A percentile compares a stretch with the other conserved stretches of the same genome.
Conservation (phyloP, 2,113 vertebrate genomes). For the Pachyramphus minor region DNA sequence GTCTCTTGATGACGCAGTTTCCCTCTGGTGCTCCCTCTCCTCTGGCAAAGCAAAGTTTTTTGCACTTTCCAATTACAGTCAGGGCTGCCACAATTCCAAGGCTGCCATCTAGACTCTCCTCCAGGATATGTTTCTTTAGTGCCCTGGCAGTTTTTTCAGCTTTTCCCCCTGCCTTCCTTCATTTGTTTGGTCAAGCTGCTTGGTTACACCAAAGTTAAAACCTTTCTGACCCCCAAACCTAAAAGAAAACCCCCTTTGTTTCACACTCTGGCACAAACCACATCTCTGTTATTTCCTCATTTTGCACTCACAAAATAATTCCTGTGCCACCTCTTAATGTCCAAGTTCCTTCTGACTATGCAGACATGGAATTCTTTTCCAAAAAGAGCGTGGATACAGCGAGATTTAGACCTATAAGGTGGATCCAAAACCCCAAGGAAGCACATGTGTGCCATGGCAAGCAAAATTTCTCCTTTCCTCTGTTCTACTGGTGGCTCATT, state of each 20-base stretch:
- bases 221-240: accelerated
- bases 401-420: not conserved
- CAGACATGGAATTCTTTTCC: accelerated
- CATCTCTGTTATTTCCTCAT: not conserved
- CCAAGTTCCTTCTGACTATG: not conserved
- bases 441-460: not conserved
- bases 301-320: not conserved
- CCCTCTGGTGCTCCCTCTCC: not conserved
- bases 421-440: not conserved
- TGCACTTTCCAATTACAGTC: not conserved
- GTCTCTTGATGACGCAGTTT: not conserved
- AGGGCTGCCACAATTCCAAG: not conserved
- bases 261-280: not conserved
- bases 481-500: not conserved
- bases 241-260: not conserved
- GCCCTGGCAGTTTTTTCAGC: not conserved
- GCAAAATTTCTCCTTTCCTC: not conserved
- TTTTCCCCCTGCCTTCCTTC: not conserved
- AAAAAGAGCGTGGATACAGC: accelerated
- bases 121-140: not conserved
- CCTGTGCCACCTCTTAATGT: not conserved
- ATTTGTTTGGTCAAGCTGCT: not conserved
- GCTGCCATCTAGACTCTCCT: not conserved
- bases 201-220: not conserved
- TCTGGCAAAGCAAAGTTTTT: not conserved